phyloP scores from a whole-genome alignment of 2,113 vertebrate species.

The cattle (Bos taurus) region DNA sequence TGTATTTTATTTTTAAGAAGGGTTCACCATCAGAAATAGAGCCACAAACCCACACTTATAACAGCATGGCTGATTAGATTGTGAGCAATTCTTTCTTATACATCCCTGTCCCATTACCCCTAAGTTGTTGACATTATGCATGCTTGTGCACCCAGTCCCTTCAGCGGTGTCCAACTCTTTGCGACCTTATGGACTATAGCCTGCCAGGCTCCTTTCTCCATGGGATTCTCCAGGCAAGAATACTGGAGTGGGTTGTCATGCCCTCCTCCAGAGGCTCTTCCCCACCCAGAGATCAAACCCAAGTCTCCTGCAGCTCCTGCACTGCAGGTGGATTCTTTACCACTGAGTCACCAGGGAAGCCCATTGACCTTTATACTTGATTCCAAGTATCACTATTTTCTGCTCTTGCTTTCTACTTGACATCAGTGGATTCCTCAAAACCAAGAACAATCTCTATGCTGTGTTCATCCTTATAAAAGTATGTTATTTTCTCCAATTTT shows the following conservation, averaged over 20 bases:
- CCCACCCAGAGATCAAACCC: neutral
- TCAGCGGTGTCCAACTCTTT: neutral
- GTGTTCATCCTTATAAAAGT: neutral
- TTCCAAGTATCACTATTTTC: neutral
- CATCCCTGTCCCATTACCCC: neutral
- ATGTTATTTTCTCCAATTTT: neutral
- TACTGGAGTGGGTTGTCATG: neutral
- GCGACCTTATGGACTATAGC: neutral
- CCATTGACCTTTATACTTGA: neutral
- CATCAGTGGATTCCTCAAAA: neutral
- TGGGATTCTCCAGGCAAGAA: neutral
- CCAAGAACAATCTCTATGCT: neutral
- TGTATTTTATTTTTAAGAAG: conserved; percentile 26
- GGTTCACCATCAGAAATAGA: neutral
- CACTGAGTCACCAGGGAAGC: neutral
- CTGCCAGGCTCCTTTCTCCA: neutral
- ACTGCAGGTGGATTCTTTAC: neutral
- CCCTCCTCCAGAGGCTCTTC: neutral
- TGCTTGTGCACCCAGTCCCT: neutral
- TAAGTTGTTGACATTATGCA: neutral
- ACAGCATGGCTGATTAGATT: neutral
- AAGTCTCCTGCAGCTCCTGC: neutral
- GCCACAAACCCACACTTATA: neutral
- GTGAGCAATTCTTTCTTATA: neutral
- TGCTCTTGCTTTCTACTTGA: neutral